These are phyloP conservation scores for Drosophila neutralis DNA, from an alignment of 2,888 invertebrate genomes.

Conservation along the genomic window DNA sequence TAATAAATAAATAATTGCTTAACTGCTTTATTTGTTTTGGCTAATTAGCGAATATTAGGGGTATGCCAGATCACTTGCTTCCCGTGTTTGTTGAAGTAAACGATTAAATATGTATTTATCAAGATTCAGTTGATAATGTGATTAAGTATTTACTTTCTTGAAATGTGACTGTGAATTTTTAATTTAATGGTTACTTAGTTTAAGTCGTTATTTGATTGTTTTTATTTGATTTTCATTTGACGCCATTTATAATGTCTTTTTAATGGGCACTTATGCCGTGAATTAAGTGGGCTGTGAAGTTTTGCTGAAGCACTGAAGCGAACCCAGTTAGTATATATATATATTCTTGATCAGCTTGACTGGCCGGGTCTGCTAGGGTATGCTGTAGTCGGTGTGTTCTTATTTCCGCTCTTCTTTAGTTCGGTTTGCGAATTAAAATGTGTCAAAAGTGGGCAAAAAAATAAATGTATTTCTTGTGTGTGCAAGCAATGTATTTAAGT, in stretches of 20 bases:
- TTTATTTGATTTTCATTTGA: neutral
- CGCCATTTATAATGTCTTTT: neutral
- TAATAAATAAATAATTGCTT: neutral
- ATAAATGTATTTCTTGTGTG: constrained; percentile 19
- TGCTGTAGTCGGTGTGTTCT: constrained; percentile 5
- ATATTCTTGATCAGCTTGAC: neutral
- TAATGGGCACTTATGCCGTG: neutral
- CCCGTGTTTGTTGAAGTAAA: neutral
- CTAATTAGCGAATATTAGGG: neutral
- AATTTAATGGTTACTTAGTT: neutral
- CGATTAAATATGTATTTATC: neutral
- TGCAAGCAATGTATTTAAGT: constrained; percentile 50
- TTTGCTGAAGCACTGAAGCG: neutral
- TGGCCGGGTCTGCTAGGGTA: neutral
- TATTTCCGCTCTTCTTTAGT: constrained; percentile 11
- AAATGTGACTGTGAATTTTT: neutral
- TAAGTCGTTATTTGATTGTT: neutral
- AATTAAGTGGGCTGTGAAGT: neutral
- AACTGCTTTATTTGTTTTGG: neutral
- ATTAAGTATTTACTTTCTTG: neutral
- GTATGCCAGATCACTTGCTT: neutral
- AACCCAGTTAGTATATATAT: neutral
- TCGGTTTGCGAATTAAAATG: constrained; percentile 26
- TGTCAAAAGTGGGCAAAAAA: constrained; percentile 14
- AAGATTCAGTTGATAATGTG: neutral